These are phyloP conservation scores for Zeugodacus cucurbitae DNA, from an alignment of 1,140 invertebrate species.

Conservation along the genomic window DNA sequence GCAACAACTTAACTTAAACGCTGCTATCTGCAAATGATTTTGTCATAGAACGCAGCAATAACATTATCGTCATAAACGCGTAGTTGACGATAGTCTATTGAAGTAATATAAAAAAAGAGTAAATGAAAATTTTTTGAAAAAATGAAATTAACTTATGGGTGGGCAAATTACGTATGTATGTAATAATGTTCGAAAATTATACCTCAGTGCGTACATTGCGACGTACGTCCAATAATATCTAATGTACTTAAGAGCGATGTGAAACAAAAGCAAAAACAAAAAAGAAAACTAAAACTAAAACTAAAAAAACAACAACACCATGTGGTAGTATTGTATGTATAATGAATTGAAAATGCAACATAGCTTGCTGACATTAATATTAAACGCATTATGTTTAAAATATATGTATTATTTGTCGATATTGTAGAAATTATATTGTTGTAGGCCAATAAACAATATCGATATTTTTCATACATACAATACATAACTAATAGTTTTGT, in stretches of 20 bases:
- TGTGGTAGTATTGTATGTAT: slow-evolving; percentile 25
- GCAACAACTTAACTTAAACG: no score
- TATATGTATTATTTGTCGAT: neutral
- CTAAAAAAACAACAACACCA: neutral
- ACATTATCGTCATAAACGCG: neutral
- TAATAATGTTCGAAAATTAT: slow-evolving; percentile 42
- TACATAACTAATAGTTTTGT: neutral
- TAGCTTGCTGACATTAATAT: slow-evolving; percentile 44
- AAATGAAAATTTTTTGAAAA: slow-evolving; percentile 17
- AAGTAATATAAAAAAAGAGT: neutral
- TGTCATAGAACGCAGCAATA: slow-evolving; percentile 24
- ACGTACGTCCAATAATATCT: slow-evolving; percentile 12
- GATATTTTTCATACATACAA: neutral
- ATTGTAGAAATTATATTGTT: neutral
- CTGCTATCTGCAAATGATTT: slow-evolving; percentile 34
- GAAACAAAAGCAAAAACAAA: neutral
- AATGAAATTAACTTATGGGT: slow-evolving; percentile 6
- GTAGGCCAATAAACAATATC: neutral
- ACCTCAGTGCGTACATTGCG: slow-evolving; percentile 44
- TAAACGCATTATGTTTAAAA: slow-evolving; percentile 56
- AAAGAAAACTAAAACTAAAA: neutral
- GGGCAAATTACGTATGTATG: slow-evolving; percentile 9
- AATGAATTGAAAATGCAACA: neutral
- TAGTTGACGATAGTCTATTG: no score
- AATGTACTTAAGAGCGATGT: slow-evolving; percentile 33